Evolutionary conservation across 2,113 vertebrate species (phyloP).

Genomic region (Oncorhynchus clarkii): DNA sequence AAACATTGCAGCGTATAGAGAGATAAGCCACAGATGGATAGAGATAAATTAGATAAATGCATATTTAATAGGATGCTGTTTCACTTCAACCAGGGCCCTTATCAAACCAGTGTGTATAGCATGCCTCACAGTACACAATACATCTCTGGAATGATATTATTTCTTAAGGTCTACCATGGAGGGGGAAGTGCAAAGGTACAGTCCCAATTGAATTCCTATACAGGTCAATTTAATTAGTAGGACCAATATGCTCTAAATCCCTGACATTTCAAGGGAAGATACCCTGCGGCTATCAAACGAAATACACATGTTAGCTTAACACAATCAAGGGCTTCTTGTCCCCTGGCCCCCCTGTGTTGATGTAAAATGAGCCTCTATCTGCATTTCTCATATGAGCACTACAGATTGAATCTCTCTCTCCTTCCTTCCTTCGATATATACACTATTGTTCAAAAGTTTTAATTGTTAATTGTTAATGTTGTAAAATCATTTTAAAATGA

Average conservation of each 20-base stretch:
- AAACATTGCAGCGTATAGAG: not conserved
- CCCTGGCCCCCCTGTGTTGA: constrained; percentile 2
- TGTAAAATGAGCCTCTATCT: no score
- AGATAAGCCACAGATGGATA: not conserved
- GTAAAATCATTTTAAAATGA: no score
- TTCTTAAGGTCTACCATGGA: not conserved
- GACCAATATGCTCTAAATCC: constrained; percentile 25
- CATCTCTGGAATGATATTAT: not conserved
- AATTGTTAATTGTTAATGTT: no score
- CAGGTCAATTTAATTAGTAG: constrained; percentile 18
- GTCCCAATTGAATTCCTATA: not conserved
- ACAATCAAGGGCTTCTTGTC: constrained; percentile 21
- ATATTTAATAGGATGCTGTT: not conserved
- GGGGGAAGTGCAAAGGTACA: not conserved
- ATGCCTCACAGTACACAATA: not conserved
- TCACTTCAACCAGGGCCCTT: not conserved
- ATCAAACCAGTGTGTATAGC: not conserved
- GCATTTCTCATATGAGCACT: no score
- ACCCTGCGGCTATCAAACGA: constrained; percentile 9
- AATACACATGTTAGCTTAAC: constrained; percentile 15
- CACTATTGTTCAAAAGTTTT: no score
- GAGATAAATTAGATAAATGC: not conserved
- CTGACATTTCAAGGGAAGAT: constrained; percentile 26
- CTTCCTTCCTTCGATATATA: not conserved
- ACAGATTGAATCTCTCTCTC: not conserved